Conservation (phyloP, 2,113 vertebrate genomes). For the Patagioenas fasciata region DNA sequence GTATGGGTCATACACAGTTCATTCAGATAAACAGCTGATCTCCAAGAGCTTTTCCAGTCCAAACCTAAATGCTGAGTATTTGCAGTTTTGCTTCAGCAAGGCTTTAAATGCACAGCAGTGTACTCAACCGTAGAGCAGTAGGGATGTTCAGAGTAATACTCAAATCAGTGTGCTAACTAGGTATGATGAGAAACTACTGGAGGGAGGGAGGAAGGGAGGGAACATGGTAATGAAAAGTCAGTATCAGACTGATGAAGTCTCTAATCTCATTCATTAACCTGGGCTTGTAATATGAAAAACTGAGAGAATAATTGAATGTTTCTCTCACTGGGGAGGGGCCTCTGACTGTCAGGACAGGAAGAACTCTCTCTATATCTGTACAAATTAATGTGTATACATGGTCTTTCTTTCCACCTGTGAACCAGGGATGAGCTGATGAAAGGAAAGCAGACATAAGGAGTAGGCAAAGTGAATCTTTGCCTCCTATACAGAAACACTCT, state of each 20-base stretch:
- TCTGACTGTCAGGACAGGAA: not conserved
- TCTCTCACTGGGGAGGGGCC: not conserved
- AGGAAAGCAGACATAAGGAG: not conserved
- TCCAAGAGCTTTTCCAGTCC: not conserved
- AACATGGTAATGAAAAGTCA: conserved; percentile 31
- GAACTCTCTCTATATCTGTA: not conserved
- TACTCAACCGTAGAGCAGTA: not conserved
- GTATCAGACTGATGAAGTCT: conserved; percentile 33
- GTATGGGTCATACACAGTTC: not conserved
- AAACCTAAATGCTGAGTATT: not conserved
- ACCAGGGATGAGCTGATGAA: not conserved
- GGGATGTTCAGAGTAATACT: not conserved
- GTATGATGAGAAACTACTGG: not conserved
- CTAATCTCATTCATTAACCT: conserved; percentile 41
- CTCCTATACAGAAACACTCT: not conserved
- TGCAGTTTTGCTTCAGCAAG: not conserved
- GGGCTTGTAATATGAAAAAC: not conserved
- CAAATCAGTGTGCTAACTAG: conserved; percentile 7
- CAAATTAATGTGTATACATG: not conserved
- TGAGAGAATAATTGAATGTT: not conserved
- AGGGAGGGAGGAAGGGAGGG: conserved; percentile 30
- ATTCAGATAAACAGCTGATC: conserved; percentile 17
- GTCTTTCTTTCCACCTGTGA: not conserved
- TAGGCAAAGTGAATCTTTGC: not conserved
- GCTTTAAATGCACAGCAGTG: not conserved